phyloP scores from a whole-genome alignment of 2,888 invertebrate genomes.

The Ophraella communa region DNA sequence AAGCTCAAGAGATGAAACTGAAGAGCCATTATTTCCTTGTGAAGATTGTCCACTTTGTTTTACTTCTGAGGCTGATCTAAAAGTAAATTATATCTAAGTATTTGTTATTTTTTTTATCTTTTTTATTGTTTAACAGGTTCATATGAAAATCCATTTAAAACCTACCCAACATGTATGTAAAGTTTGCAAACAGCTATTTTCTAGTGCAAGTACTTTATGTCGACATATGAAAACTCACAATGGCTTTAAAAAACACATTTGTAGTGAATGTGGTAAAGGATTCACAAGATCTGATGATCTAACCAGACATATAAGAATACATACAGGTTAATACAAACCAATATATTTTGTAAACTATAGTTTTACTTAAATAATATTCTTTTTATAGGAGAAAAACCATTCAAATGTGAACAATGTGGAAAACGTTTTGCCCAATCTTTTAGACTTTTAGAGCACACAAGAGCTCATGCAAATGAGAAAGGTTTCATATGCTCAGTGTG shows the following conservation, averaged over 20 bases:
- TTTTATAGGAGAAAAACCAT: slow-evolving; percentile 54
- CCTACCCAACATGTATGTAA: slow-evolving; percentile 51
- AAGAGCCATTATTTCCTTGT: slow-evolving; percentile 57
- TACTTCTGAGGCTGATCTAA: slow-evolving; percentile 53
- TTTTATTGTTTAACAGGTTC: slow-evolving; percentile 18
- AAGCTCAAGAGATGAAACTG: slow-evolving; percentile 53
- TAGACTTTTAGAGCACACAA: slow-evolving; percentile 56
- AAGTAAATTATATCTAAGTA: slow-evolving; percentile 41
- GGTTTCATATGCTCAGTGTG: slow-evolving; percentile 57
- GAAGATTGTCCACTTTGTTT: slow-evolving; percentile 57
- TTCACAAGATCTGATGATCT: slow-evolving; percentile 58
- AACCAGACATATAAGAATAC: slow-evolving; percentile 56
- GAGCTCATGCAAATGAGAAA: slow-evolving; percentile 57
- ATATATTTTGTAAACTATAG: not conserved
- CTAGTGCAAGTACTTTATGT: slow-evolving; percentile 59
- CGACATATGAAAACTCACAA: slow-evolving; percentile 56
- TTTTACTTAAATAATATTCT: not conserved
- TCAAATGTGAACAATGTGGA: slow-evolving; percentile 56
- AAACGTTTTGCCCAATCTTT: slow-evolving; percentile 54
- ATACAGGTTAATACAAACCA: slow-evolving; percentile 47
- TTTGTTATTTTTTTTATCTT: not conserved
- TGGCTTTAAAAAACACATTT: slow-evolving; percentile 55
- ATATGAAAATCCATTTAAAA: slow-evolving; percentile 50
- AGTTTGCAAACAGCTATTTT: slow-evolving; percentile 58
- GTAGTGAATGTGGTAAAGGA: slow-evolving; percentile 58